Percentiles rank a stretch among this genome's conserved stretches.
Evolutionary conservation across 2,888 invertebrate species (phyloP).

Genomic region (Synanthedon andrenaeformis): DNA sequence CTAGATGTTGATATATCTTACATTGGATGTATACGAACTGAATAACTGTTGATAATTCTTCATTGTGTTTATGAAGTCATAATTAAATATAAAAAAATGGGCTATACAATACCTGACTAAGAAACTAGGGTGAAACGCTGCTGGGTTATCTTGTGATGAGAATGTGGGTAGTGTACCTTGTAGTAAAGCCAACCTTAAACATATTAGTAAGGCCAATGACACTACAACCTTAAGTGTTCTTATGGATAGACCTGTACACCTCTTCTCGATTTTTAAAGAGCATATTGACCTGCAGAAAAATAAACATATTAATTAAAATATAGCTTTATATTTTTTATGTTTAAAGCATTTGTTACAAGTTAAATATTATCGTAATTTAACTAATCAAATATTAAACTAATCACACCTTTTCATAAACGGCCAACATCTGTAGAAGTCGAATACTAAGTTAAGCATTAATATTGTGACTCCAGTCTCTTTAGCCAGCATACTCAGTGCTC

Average conservation of each 20-base stretch:
- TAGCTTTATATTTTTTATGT: too few species aligned
- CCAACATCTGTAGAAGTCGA: conserved; percentile 84
- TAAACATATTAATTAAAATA: not conserved
- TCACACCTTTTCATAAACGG: conserved; percentile 75
- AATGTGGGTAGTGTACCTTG: conserved; percentile 86
- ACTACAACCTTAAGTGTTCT: conserved; percentile 75
- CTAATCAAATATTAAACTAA: not conserved
- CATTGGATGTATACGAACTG: too few species aligned
- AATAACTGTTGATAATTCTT: too few species aligned
- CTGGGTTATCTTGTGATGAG: conserved; percentile 87
- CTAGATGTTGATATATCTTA: too few species aligned
- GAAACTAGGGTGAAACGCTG: conserved; percentile 82
- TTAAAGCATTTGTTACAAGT: too few species aligned
- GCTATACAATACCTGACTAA: conserved; percentile 73
- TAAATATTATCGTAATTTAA: too few species aligned
- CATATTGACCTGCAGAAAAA: conserved; percentile 37
- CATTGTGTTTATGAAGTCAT: too few species aligned
- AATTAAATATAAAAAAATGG: too few species aligned
- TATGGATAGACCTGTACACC: conserved; percentile 67
- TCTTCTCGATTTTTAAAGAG: conserved; percentile 51
- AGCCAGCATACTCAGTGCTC: conserved; percentile 85
- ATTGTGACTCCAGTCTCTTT: conserved; percentile 88
- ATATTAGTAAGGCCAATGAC: conserved; percentile 75
- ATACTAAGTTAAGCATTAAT: conserved; percentile 81
- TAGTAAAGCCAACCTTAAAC: conserved; percentile 78